Evolutionary conservation across 1,140 invertebrate genomes (phyloP).

Genomic region (Bradynema listronoti): DNA sequence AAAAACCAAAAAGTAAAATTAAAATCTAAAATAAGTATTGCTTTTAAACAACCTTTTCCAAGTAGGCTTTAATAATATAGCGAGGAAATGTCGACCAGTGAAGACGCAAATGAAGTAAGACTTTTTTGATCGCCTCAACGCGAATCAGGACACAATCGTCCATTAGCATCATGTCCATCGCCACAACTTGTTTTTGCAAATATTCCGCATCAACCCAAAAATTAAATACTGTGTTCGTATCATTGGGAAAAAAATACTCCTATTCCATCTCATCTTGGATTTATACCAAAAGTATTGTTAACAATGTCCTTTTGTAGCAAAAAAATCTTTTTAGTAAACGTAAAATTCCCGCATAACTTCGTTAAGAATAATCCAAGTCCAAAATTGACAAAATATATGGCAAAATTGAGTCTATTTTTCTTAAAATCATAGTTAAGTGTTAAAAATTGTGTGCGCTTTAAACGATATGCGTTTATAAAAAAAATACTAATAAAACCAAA

Average conservation of each 20-base stretch:
- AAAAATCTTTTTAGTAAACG: too few species aligned
- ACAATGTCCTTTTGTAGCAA: too few species aligned
- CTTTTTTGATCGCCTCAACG: constrained; percentile 16
- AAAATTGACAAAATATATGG: too few species aligned
- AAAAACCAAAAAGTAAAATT: background rate
- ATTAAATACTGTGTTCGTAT: too few species aligned
- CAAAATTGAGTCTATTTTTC: too few species aligned
- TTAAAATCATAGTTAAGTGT: too few species aligned
- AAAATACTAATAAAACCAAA: constrained; percentile 7
- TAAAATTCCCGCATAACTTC: too few species aligned
- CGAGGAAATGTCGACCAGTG: constrained; percentile 24
- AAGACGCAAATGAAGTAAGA: constrained; percentile 11
- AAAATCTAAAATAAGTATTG: background rate
- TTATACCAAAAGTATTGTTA: too few species aligned
- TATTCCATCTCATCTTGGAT: too few species aligned
- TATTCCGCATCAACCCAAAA: constrained; percentile 20
- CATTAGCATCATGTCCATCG: constrained; percentile 17
- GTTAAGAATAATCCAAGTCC: too few species aligned
- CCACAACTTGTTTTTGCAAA: constrained; percentile 14
- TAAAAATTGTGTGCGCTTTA: background rate
- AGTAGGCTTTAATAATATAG: constrained; percentile 18
- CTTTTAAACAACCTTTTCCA: constrained; percentile 5
- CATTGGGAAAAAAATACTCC: too few species aligned
- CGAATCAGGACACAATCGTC: constrained; percentile 26
- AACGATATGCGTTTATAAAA: background rate